Evolutionary conservation across 2,113 vertebrate species (phyloP), one percentile per base, ranked within the genome.

Genomic region (pig (Sus scrofa)): DNA sequence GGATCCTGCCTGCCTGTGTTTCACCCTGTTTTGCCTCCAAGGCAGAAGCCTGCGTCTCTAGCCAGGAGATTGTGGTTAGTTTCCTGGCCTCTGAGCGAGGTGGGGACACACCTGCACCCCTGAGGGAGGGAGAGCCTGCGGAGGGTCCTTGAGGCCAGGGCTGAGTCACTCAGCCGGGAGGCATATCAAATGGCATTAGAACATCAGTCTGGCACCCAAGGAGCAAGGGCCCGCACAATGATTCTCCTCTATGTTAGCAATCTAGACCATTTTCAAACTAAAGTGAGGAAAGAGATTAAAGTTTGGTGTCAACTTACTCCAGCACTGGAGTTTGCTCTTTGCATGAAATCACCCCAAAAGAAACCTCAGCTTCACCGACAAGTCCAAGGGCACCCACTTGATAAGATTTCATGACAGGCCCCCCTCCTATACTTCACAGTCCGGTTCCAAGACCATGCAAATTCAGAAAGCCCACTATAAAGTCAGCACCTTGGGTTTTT

Each of bases 11-110:
- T 85, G 94, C 67, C 67, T 87, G 96, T 78, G 96, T 93, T 96
- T 97, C 96, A 91, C 87, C 88, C 79, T 94, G 82, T 93, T 98
- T 96, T 97, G 94, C 97, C 96, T 98, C 71, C 94, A 95, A 96
- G 97, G 98, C 97, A 91, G 34, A 88, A 98, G 90, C 67, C 58
- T 63, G 50, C 90, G 65, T 88, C 91, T 82, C 27, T 37, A 97
- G 98, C 97, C 98, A 98, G 94, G 96, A 95, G 94, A 95, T 89
- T 88, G 97, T 54, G 95, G 97, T 98, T 97, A 96, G 97, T 97
- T 98, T 98, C 97, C 97, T 98, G 98, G 97, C 98, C 97, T 95
- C 34, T 3, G 0, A 95, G 78, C 62, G 91, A 98, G 91, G 93
- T 78, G 94, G 96, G 96, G 96, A 96, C 97, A 97, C 86, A 94